Conservation (phyloP, 2,797 vertebrate genomes). For the Acestrorhynchus altus region DNA sequence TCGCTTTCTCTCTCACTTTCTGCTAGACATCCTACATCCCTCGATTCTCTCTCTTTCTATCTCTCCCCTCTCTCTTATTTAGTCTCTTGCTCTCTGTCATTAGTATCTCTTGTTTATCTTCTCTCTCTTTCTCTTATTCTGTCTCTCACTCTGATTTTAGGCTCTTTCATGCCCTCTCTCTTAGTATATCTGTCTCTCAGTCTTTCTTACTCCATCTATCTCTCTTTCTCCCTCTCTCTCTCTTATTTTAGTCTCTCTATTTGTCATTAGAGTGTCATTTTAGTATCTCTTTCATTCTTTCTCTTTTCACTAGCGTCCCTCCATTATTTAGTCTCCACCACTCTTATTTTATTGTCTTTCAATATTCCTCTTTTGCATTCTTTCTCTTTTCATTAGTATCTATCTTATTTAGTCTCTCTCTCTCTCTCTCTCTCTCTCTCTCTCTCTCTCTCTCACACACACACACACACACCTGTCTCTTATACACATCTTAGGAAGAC, state of each 20-base stretch:
- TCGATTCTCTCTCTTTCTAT: constrained; percentile 69
- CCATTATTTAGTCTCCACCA: constrained; percentile 58
- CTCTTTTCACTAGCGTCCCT: background rate
- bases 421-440: constrained; percentile 17
- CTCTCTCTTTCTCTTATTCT: background rate
- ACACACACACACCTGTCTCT: background rate
- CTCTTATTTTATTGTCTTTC: too few relatives aligned
- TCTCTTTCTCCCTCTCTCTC: constrained; percentile 59
- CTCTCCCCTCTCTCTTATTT: constrained; percentile 70
- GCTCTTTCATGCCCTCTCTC: background rate
- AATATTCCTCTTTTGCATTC: constrained; percentile 52
- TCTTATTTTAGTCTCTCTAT: constrained; percentile 44
- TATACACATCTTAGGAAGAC: too few relatives aligned
- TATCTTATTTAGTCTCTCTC: constrained; percentile 53
- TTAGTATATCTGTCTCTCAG: background rate
- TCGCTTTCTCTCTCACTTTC: background rate
- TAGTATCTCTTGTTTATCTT: background rate
- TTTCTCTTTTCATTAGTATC: background rate
- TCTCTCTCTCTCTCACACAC: background rate
- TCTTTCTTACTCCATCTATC: constrained; percentile 58
- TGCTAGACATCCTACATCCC: constrained; percentile 64
- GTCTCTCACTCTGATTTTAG: too few relatives aligned
- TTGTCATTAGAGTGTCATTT: too few relatives aligned
- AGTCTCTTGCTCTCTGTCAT: background rate
- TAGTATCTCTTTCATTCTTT: background rate